These are phyloP conservation scores for Rhynchopsitta pachyrhyncha DNA, from an alignment of 2,113 vertebrate genomes.

Conservation along the genomic window DNA sequence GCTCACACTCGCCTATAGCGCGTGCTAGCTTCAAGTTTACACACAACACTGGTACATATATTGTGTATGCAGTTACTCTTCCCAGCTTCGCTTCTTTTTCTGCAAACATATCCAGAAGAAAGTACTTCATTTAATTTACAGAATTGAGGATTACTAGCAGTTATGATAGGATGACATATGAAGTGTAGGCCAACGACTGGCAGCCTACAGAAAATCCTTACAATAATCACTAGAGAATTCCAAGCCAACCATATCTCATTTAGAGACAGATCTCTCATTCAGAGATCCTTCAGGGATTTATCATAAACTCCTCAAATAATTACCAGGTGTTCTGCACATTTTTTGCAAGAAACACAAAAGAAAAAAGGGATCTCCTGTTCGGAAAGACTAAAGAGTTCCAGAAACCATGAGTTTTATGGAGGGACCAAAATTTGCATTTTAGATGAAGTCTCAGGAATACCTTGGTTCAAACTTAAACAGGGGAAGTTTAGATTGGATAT, in stretches of 20 bases:
- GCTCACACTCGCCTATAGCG: background rate
- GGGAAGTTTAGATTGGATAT: no score
- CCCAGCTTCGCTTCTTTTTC: background rate
- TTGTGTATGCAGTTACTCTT: background rate
- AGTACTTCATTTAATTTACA: background rate
- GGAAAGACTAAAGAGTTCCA: background rate
- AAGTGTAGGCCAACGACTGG: background rate
- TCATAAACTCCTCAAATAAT: background rate
- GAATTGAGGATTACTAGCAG: background rate
- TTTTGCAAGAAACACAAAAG: background rate
- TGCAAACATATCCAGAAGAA: background rate
- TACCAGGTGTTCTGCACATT: background rate
- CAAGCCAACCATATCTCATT: background rate
- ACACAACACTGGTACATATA: accelerated
- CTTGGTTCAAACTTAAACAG: no score
- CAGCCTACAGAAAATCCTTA: slow-evolving; percentile 11
- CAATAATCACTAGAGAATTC: background rate
- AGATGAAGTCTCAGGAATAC: background rate
- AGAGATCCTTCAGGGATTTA: background rate
- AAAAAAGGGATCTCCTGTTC: background rate
- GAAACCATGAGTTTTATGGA: background rate
- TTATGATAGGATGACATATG: background rate
- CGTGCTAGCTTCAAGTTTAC: background rate
- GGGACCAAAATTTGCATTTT: background rate
- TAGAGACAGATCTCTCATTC: background rate